Evolutionary conservation across 2,797 vertebrate genomes (phyloP).

Genomic region (Pterois miles): DNA sequence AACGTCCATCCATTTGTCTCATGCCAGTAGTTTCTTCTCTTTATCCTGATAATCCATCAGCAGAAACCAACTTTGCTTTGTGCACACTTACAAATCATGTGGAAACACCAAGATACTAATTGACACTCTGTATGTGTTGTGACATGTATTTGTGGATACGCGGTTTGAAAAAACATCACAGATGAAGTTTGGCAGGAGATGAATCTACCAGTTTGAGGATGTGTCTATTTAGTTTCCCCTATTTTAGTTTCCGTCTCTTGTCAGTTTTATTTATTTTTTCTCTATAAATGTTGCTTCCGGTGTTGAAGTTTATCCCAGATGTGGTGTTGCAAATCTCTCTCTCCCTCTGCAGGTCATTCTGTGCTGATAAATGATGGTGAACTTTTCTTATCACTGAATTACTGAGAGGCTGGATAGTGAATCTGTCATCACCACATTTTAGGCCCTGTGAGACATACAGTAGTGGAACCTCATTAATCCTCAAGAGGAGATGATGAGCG

Average conservation of each 20-base stretch:
- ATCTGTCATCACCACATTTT: conserved; percentile 45
- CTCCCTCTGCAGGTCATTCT: conserved; percentile 46
- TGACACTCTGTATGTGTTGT: conserved; percentile 36
- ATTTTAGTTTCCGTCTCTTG: background rate
- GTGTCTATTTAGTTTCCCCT: background rate
- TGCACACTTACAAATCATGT: conserved; percentile 23
- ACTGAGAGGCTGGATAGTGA: background rate
- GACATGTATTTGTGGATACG: conserved; percentile 28
- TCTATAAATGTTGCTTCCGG: background rate
- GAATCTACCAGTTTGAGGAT: conserved; percentile 5
- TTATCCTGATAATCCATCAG: conserved; percentile 33
- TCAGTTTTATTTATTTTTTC: conserved; percentile 12
- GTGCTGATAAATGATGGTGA: conserved; percentile 29
- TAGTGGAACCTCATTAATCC: conserved; percentile 32
- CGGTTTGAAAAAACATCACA: background rate
- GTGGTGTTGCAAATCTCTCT: conserved; percentile 18
- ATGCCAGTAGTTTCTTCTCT: conserved; percentile 18
- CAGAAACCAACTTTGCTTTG: conserved; percentile 25
- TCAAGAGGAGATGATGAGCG: conserved; percentile 23
- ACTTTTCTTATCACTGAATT: conserved; percentile 33
- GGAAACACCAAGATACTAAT: conserved; percentile 16
- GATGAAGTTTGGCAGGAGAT: conserved; percentile 45
- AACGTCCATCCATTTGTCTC: conserved; percentile 14
- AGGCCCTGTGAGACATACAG: background rate
- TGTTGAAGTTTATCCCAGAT: background rate